Conservation (phyloP, 2,888 invertebrate species). For the Sclerodermus sp. region DNA sequence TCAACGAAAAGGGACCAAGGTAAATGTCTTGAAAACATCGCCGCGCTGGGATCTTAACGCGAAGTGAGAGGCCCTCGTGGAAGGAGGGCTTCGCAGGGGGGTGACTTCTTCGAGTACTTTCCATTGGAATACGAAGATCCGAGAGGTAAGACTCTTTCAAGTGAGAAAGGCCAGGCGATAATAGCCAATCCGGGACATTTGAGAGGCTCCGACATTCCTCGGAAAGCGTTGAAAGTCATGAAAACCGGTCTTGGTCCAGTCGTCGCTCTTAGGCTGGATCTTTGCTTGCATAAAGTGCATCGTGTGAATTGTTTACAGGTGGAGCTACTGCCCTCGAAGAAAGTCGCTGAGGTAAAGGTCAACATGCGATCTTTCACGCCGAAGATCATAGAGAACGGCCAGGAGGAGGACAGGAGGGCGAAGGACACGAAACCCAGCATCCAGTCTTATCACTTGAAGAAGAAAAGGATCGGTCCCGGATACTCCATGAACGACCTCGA, state of each 20-base stretch:
- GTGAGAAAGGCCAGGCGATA: too few relatives aligned
- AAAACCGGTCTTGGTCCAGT: too few relatives aligned
- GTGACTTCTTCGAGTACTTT: too few relatives aligned
- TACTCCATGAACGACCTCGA: constrained; percentile 57
- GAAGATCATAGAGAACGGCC: constrained; percentile 43
- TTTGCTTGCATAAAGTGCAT: constrained; percentile 23
- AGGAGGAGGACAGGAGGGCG: constrained; percentile 14
- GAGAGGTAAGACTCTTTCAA: too few relatives aligned
- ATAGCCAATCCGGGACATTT: too few relatives aligned
- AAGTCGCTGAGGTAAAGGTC: constrained; percentile 39
- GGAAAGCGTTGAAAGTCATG: too few relatives aligned
- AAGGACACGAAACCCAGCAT: constrained; percentile 42
- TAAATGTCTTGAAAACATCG: constrained; percentile 10
- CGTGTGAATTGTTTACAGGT: constrained; percentile 38
- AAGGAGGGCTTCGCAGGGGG: too few relatives aligned
- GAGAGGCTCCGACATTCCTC: too few relatives aligned
- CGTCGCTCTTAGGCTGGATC: background rate
- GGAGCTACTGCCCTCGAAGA: constrained; percentile 40
- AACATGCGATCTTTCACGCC: constrained; percentile 53
- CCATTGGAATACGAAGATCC: too few relatives aligned
- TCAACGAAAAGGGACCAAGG: constrained; percentile 56
- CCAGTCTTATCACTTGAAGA: constrained; percentile 47
- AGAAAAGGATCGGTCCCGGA: constrained; percentile 41
- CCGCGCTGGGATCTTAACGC: too few relatives aligned
- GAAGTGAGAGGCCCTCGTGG: too few relatives aligned